These are phyloP conservation scores for Labeo catla DNA, from an alignment of 2,113 vertebrate genomes.

Conservation along the genomic window DNA sequence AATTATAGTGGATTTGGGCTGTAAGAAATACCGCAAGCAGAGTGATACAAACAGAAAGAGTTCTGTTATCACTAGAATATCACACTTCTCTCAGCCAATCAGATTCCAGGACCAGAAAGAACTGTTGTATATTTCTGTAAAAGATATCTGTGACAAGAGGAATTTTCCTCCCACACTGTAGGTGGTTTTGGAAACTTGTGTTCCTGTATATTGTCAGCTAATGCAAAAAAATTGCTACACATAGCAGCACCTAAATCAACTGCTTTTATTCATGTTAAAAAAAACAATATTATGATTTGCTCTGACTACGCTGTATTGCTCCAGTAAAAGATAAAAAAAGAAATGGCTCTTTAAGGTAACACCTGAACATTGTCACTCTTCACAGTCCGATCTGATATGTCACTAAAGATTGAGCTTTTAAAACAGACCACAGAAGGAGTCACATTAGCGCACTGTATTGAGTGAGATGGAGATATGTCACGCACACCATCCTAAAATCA, in stretches of 20 bases:
- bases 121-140: neutral
- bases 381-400: slow-evolving; percentile 5
- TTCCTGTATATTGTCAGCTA: neutral
- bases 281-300: neutral
- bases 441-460: slow-evolving; percentile 1
- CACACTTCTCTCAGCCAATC: too few species aligned
- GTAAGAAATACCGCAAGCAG: too few species aligned
- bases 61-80: too few species aligned
- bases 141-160: neutral
- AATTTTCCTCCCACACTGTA: neutral
- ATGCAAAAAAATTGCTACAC: neutral
- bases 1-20: too few species aligned
- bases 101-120: too few species aligned
- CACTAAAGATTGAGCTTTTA: slow-evolving; percentile 1
- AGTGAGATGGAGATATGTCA: slow-evolving; percentile 6
- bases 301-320: neutral
- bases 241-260: neutral
- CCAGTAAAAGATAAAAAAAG: neutral
- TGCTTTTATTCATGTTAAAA: neutral
- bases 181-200: neutral
- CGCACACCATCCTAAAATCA: neutral
- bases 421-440: slow-evolving; percentile 11
- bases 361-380: neutral
- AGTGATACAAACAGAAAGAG: too few species aligned
- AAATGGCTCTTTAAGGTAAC: neutral